Conservation (phyloP, 2,888 invertebrate species). For the Zaprionus bogoriensis region DNA sequence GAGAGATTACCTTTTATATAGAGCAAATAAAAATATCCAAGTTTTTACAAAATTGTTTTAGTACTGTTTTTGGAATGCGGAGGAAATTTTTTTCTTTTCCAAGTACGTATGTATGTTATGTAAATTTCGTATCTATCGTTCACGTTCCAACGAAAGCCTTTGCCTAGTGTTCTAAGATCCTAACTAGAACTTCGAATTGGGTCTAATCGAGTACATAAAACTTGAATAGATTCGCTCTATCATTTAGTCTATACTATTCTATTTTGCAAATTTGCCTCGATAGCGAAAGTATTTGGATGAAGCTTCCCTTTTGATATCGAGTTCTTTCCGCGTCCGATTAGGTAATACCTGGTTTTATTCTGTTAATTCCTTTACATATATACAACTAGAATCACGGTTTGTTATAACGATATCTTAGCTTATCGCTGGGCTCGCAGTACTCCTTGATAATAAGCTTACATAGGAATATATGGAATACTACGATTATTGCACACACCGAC, state of each 20-base stretch:
- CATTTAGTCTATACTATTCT: background rate
- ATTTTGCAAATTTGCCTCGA: too few relatives aligned
- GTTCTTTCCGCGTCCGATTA: slow-evolving; percentile 22
- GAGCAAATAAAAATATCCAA: background rate
- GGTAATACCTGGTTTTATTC: slow-evolving; percentile 26
- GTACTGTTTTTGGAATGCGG: background rate
- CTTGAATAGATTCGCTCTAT: too few relatives aligned
- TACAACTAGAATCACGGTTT: slow-evolving; percentile 85
- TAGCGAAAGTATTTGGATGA: background rate
- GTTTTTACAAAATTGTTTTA: background rate
- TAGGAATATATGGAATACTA: slow-evolving; percentile 95
- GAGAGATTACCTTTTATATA: background rate
- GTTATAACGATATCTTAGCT: slow-evolving; percentile 87
- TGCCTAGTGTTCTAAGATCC: too few relatives aligned
- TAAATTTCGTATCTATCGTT: too few relatives aligned
- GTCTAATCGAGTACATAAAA: too few relatives aligned
- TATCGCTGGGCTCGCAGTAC: slow-evolving; percentile 90
- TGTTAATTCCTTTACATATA: slow-evolving; percentile 25
- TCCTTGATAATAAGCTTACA: slow-evolving; percentile 96
- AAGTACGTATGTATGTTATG: too few relatives aligned
- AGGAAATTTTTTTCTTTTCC: too few relatives aligned
- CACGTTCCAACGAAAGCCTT: too few relatives aligned
- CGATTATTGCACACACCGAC: slow-evolving; percentile 92
- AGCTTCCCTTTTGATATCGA: slow-evolving; percentile 7
- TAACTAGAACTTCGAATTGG: too few relatives aligned